phyloP scores from a whole-genome alignment of 2,888 invertebrate genomes.

The Synergus itoensis region DNA sequence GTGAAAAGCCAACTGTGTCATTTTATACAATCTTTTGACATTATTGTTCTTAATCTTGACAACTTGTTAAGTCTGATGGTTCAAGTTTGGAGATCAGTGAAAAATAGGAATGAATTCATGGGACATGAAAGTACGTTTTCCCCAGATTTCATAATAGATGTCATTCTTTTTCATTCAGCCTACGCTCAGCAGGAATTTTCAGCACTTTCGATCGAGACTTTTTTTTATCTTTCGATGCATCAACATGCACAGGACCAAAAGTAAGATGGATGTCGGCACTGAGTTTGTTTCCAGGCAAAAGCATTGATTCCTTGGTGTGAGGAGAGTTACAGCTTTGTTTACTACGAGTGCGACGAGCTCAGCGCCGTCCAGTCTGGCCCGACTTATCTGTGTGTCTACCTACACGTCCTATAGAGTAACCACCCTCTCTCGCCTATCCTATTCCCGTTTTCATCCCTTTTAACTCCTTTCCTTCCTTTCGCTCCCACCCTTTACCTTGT shows the following conservation, averaged over 20 bases:
- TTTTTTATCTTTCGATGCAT: constrained; percentile 60
- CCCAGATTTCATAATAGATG: background rate
- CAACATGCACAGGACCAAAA: constrained; percentile 68
- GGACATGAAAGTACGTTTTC: background rate
- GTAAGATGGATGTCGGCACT: constrained; percentile 65
- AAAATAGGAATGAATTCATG: background rate
- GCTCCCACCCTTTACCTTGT: constrained; percentile 45
- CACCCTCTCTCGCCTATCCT: constrained; percentile 15
- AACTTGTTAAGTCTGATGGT: too few relatives aligned
- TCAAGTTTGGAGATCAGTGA: too few relatives aligned
- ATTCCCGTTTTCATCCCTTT: constrained; percentile 7
- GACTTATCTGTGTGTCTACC: constrained; percentile 53
- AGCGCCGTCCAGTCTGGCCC: constrained; percentile 77
- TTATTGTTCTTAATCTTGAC: background rate
- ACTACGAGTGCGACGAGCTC: constrained; percentile 72
- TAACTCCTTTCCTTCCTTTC: constrained; percentile 39
- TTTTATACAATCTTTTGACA: background rate
- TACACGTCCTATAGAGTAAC: constrained; percentile 45
- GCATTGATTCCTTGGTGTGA: constrained; percentile 76
- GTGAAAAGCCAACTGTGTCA: background rate
- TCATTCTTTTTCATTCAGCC: constrained; percentile 1
- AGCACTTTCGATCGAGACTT: constrained; percentile 16
- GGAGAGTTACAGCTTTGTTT: constrained; percentile 78
- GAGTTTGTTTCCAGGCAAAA: constrained; percentile 57
- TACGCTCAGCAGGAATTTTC: constrained; percentile 12